Base-by-base conservation (phyloP, 2,113 vertebrate genomes). In the Bostrychus sinensis region DNA sequence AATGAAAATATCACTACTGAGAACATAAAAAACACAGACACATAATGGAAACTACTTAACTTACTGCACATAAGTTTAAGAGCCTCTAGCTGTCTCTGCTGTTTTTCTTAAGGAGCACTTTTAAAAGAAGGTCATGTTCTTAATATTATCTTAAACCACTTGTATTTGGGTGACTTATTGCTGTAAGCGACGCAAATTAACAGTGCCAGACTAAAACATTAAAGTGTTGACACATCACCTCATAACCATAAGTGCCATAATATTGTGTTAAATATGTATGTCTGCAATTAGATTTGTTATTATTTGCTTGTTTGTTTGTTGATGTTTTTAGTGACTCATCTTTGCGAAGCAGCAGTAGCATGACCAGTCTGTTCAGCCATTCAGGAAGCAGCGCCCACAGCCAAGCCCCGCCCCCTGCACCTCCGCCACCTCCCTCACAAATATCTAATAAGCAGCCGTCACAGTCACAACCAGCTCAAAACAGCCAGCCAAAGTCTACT, bases 91-190 rank as follows among this genome's bases (percentile, higher is more conserved):
- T 23, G 53, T 56, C 46, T 56, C 8, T 70, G 4, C 51, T 78
- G 56, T 57, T 60, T 77, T 76, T n/a, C 41, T 38, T 38, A 66
- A 36, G 59, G 58, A 74, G 63, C 26, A 22, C 23, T 54, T 54
- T 81, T 41, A 72, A 82, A 87, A 83, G 36, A 64, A 72, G 82
- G 80, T 70, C 86, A 77, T 56, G 66, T 43, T 48, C 65, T 68
- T 46, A 67, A 86, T 72, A 51, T n/a, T n/a, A n/a, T 61, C 38
- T 22, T 74, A 53, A 70, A 66, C 84, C 77, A 81, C 62, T 84
- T 89, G 36, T 65, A 87, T 84, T 28, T 84, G 72, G 89, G 89
- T 89, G 76, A 79, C 89, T 87, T 75, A 82, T 50, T 36, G 84
- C 87, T 79, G 32, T 63, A 51, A 81, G 87, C 71, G 12, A 72